Evolutionary conservation across 2,113 vertebrate genomes (phyloP).

Genomic region (Elachura formosa): DNA sequence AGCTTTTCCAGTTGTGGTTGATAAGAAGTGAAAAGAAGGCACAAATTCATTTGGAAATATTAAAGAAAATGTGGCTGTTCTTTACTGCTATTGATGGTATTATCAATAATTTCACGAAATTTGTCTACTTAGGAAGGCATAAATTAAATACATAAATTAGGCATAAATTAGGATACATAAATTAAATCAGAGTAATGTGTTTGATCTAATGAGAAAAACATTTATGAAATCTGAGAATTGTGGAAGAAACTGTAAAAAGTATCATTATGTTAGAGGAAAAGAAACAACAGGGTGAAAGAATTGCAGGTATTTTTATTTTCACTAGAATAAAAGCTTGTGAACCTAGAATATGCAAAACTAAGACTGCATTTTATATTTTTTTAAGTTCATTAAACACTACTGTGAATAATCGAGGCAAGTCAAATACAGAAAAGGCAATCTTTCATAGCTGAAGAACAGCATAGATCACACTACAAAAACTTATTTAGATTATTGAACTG

Average conservation of each 20-base stretch:
- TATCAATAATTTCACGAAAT: neutral
- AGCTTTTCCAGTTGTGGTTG: neutral
- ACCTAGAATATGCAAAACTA: neutral
- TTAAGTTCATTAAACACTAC: neutral
- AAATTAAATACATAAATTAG: no score
- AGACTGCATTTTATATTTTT: neutral
- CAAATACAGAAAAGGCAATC: neutral
- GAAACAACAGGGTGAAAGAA: neutral
- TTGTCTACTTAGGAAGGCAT: neutral
- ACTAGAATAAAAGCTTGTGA: neutral
- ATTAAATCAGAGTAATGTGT: neutral
- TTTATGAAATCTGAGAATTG: neutral
- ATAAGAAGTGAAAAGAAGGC: neutral
- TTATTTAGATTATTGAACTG: neutral
- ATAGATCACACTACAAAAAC: neutral
- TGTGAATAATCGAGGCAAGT: neutral
- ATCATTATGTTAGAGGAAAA: neutral
- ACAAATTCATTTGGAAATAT: neutral
- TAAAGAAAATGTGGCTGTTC: neutral
- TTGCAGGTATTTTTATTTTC: neutral
- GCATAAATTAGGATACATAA: no score
- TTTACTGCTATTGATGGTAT: neutral
- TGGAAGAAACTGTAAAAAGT: rapidly evolving
- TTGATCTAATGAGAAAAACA: neutral
- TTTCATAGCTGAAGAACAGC: neutral